Percentiles rank a stretch among this genome's conserved stretches.
Conservation (phyloP, 2,797 vertebrate species). For the Enteromius fasciolatus region DNA sequence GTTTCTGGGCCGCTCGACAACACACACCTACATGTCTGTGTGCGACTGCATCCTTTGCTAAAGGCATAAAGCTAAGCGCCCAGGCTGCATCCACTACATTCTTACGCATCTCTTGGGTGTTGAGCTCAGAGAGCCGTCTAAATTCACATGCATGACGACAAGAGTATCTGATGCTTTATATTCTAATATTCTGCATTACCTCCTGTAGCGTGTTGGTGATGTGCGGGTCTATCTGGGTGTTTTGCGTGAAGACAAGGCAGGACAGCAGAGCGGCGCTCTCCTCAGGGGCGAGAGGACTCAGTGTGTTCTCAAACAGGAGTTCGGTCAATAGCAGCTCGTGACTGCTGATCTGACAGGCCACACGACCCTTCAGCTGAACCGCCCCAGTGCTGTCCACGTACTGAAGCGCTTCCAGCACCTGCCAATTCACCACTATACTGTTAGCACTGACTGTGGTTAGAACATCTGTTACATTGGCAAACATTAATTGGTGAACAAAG, state of each 20-base stretch:
- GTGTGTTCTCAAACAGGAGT: conserved; percentile 89
- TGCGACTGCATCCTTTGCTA: conserved; percentile 42
- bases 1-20: conserved; percentile 53
- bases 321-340: conserved; percentile 91
- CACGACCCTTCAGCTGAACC: conserved; percentile 89
- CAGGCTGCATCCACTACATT: conserved; percentile 38
- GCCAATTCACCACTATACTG: not conserved
- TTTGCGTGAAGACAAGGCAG: conserved; percentile 86
- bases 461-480: not conserved
- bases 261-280: conserved; percentile 92
- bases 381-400: conserved; percentile 84
- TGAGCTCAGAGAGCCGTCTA: not conserved
- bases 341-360: conserved; percentile 91
- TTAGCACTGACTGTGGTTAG: not conserved
- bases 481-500: not conserved
- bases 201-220: conserved; percentile 84
- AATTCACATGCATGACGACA: not conserved
- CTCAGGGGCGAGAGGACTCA: conserved; percentile 86
- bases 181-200: conserved; percentile 70
- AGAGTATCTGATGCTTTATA: not conserved
- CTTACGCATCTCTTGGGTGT: conserved; percentile 16
- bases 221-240: conserved; percentile 84
- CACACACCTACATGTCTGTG: conserved; percentile 35
- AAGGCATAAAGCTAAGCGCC: conserved; percentile 55
- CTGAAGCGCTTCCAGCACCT: conserved; percentile 87